phyloP scores from a whole-genome alignment of 2,113 vertebrate genomes.

The Phyllopteryx taeniolatus region DNA sequence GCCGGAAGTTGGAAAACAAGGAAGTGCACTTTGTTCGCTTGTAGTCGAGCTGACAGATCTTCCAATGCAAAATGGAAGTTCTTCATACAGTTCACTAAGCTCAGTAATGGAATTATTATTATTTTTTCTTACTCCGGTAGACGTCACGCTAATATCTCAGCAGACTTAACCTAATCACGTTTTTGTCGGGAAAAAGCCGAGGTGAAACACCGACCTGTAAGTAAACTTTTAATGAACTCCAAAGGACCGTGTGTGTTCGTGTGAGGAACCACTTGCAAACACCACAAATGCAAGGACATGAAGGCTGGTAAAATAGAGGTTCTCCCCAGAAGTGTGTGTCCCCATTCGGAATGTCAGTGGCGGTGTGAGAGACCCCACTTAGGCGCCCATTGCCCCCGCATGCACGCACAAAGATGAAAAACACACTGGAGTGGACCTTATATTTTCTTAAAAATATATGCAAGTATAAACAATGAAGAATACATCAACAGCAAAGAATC shows the following conservation, averaged over 20 bases:
- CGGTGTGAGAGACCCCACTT: not conserved
- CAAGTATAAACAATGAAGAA: not conserved
- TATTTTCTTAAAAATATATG: not conserved
- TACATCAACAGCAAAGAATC: not conserved
- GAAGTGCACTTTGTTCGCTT: constrained; percentile 62
- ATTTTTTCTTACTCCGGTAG: constrained; percentile 50
- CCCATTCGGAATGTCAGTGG: not conserved
- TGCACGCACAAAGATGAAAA: not conserved
- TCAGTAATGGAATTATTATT: not conserved
- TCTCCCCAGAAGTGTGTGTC: constrained; percentile 1
- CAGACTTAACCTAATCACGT: constrained; percentile 13
- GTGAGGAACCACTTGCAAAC: constrained; percentile 1
- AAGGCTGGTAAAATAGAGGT: not conserved
- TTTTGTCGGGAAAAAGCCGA: constrained; percentile 4
- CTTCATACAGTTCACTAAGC: constrained; percentile 4
- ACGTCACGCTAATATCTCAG: constrained; percentile 30
- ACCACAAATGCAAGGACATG: not conserved
- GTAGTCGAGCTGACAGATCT: not conserved
- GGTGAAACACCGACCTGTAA: constrained; percentile 30
- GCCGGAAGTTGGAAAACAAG: constrained; percentile 56
- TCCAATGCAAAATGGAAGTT: constrained; percentile 26
- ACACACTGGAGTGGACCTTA: not conserved
- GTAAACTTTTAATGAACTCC: constrained; percentile 18
- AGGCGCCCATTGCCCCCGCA: not conserved
- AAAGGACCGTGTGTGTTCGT: not conserved